Base-by-base conservation (phyloP, 2,113 vertebrate species). In the Ammodytes marinus region DNA sequence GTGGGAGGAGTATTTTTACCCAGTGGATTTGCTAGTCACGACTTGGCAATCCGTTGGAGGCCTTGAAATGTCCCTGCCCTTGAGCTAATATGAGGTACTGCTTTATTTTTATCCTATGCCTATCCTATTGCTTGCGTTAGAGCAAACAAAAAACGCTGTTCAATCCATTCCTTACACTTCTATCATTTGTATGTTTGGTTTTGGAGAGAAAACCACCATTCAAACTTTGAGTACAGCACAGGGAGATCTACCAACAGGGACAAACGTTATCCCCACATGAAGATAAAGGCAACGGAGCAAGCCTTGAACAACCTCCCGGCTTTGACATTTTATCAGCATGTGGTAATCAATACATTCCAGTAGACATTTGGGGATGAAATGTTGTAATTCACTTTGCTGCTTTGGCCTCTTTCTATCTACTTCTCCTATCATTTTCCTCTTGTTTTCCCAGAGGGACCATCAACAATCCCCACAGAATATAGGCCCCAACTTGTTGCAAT, bases 271-370 rank as follows among this genome's bases (percentile, higher is more conserved):
- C 57, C 42, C 42, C 6, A 47, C 12, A 40, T 60, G 42, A 69
- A 60, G 65, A 74, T 67, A 12, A 50, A 45, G 5, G 17, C 0
- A 27, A 27, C 27, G 27, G 27, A 27, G 27, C 5, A 19, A 40
- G n/a, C 74, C 42, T 74, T 55, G 37, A 80, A 59, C 35, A 0
- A 54, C 17, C 42, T 55, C 1, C 27, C 43, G 57, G 15, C 46
- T 54, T 43, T 75, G 40, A 67, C 15, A 37, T 83, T 69, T 67
- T 14, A 75, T 80, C 52, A 65, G 59, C 37, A 47, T 17, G 39
- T 66, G 43, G 63, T 82, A n/a, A 86, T 74, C 50, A 68, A 13
- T 65, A 52, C 43, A 58, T 47, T 35, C 17, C 15, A 66, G 54
- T 13, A 53, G 53, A 45, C 43, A 60, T 52, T 27, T 42, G 69